A percentile compares a stretch with the other conserved stretches of the same genome.
These are phyloP conservation scores for Athene noctua DNA, from an alignment of 2,113 vertebrate species.

Conservation along the genomic window DNA sequence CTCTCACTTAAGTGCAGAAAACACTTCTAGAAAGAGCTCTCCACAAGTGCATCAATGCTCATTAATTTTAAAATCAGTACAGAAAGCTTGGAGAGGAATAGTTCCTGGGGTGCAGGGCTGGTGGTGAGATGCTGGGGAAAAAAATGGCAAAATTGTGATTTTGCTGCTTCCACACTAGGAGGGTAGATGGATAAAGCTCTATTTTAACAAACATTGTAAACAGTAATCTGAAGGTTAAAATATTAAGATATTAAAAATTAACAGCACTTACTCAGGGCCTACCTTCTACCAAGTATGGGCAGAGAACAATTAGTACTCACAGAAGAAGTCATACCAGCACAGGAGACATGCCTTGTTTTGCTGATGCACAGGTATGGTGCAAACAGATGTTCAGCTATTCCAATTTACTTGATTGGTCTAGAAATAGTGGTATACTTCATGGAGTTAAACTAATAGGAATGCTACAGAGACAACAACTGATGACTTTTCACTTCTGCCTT, in stretches of 20 bases:
- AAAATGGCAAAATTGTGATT: background rate
- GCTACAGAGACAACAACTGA: background rate
- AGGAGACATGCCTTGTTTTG: background rate
- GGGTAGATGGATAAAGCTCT: background rate
- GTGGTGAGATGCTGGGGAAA: background rate
- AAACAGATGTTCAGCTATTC: background rate
- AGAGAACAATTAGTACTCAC: background rate
- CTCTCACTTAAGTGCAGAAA: background rate
- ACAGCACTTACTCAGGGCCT: background rate
- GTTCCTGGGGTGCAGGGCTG: background rate
- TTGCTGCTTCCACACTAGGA: background rate
- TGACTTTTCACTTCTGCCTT: background rate
- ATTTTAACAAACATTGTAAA: background rate
- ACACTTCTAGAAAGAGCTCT: background rate
- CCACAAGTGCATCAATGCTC: background rate
- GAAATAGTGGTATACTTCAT: background rate
- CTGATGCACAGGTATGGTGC: background rate
- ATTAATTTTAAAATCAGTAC: slow-evolving; percentile 2
- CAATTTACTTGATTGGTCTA: background rate
- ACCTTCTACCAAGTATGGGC: background rate
- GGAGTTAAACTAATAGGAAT: background rate
- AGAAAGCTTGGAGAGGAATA: background rate
- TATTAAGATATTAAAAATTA: background rate
- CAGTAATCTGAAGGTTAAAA: background rate
- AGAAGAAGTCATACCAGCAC: background rate